Conservation (phyloP, 2,888 invertebrate species). For the Macrosiphum euphorbiae region DNA sequence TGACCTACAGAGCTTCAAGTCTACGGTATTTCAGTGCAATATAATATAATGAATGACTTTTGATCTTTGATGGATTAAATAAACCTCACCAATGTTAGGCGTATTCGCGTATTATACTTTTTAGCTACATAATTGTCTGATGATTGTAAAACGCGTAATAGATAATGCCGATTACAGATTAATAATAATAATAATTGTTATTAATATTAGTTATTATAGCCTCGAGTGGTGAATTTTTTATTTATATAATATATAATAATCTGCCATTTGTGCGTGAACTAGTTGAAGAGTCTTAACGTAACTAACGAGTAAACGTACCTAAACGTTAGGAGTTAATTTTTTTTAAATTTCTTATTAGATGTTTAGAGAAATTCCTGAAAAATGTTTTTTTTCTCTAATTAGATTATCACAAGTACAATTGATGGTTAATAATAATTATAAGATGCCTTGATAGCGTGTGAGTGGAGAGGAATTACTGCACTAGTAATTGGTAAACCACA, state of each 20-base stretch:
- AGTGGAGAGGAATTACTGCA: background rate
- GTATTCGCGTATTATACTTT: background rate
- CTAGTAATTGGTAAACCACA: background rate
- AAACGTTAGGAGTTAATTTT: background rate
- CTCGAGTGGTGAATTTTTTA: background rate
- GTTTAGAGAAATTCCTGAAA: background rate
- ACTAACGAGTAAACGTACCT: too few species aligned
- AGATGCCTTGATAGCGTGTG: background rate
- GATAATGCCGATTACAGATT: background rate
- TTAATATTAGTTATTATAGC: too few species aligned
- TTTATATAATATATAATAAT: background rate
- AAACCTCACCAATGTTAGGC: background rate
- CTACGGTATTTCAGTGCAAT: background rate
- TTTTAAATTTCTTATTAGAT: background rate
- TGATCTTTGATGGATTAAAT: background rate
- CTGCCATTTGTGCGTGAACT: background rate
- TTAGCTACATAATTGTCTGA: background rate
- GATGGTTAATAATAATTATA: background rate
- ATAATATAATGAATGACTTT: slow-evolving; percentile 37
- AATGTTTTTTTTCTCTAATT: too few species aligned
- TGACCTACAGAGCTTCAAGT: slow-evolving; percentile 21
- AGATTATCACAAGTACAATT: background rate
- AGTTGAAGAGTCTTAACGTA: too few species aligned
- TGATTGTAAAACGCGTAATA: background rate
- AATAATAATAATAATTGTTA: background rate